Conservation (phyloP, 2,888 invertebrate species). For the Acanthococcus lagerstroemiae region DNA sequence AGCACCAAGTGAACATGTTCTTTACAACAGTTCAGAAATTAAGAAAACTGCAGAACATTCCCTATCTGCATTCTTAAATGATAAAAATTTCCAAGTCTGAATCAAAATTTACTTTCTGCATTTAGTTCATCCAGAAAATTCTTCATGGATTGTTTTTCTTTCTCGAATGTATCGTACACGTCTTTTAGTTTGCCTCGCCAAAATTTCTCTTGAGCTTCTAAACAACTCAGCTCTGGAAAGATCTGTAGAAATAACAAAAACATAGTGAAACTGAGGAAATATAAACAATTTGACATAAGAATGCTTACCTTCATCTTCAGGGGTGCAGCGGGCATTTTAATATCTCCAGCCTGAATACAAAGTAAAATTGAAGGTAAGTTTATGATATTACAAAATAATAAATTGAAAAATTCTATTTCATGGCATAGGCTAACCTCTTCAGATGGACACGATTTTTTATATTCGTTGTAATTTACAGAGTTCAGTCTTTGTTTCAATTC, state of each 20-base stretch:
- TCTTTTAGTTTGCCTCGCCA: slow-evolving; percentile 24
- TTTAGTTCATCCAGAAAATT: neutral
- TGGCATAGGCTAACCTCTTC: too few species aligned
- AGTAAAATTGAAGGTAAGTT: neutral
- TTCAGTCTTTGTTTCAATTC: too few species aligned
- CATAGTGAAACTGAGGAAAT: neutral
- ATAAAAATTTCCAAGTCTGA: too few species aligned
- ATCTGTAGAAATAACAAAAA: neutral
- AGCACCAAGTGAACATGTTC: too few species aligned
- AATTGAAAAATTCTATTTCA: too few species aligned
- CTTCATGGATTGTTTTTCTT: neutral
- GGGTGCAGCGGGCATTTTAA: neutral
- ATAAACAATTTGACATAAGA: neutral
- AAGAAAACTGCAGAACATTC: too few species aligned
- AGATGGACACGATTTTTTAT: too few species aligned
- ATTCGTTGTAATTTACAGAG: too few species aligned
- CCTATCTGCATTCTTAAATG: too few species aligned
- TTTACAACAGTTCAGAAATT: too few species aligned
- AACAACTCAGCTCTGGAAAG: slow-evolving; percentile 5
- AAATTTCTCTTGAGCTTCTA: slow-evolving; percentile 19
- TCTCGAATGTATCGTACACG: slow-evolving; percentile 2
- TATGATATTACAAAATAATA: too few species aligned
- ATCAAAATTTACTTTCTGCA: slow-evolving; percentile 13
- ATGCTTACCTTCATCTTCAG: neutral
- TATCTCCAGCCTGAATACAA: neutral